A percentile compares a stretch with the other conserved stretches of the same genome.
Conservation (phyloP, 2,797 vertebrate genomes). For the Gymnoscopelus braueri region DNA sequence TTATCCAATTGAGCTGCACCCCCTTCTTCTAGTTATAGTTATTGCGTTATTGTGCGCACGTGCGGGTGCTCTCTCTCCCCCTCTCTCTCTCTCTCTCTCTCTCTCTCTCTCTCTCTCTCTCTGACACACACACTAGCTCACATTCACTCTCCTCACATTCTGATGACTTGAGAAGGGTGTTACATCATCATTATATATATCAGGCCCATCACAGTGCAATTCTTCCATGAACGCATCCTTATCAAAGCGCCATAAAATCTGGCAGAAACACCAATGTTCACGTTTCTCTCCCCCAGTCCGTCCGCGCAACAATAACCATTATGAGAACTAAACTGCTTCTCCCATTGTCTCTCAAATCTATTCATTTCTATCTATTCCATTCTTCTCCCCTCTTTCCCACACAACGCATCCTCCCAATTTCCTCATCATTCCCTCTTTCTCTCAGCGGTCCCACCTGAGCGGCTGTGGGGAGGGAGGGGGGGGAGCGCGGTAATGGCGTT, state of each 20-base stretch:
- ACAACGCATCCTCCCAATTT: constrained; percentile 71
- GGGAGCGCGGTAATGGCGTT: constrained; percentile 79
- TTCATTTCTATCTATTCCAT: constrained; percentile 37
- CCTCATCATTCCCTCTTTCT: constrained; percentile 41
- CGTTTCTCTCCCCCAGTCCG: constrained; percentile 24
- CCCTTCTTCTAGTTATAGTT: constrained; percentile 56
- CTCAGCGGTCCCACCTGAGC: constrained; percentile 78
- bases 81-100: constrained; percentile 44
- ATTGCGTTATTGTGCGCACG: not conserved
- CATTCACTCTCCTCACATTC: constrained; percentile 29
- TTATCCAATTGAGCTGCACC: constrained; percentile 75
- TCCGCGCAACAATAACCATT: constrained; percentile 40
- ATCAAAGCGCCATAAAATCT: constrained; percentile 68
- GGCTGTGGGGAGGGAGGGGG: constrained; percentile 58
- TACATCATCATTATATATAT: constrained; percentile 72
- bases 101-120: constrained; percentile 49
- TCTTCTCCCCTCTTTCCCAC: constrained; percentile 50
- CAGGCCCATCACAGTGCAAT: constrained; percentile 48
- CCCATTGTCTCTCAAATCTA: constrained; percentile 72
- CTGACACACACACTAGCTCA: constrained; percentile 25
- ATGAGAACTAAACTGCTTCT: constrained; percentile 61
- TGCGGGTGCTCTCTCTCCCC: not conserved
- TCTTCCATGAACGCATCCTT: constrained; percentile 64
- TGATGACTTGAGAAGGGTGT: constrained; percentile 57
- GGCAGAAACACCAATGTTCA: constrained; percentile 57